These are phyloP conservation scores for Drosophila tsacasi DNA, from an alignment of 1,140 invertebrate species.

Conservation along the genomic window DNA sequence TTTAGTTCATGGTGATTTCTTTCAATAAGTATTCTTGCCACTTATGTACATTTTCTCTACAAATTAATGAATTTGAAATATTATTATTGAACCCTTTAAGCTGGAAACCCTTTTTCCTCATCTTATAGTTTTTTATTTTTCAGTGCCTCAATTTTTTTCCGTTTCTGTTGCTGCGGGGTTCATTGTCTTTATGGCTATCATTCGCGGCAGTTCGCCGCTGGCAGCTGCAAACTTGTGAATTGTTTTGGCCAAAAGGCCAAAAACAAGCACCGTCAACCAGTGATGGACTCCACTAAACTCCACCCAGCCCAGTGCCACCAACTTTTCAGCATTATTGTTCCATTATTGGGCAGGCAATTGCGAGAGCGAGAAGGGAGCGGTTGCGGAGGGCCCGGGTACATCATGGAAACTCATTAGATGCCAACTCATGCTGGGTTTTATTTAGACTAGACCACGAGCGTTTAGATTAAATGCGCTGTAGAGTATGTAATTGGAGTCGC, in stretches of 20 bases:
- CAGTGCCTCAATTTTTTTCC: conserved; percentile 10
- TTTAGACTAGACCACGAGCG: conserved; percentile 31
- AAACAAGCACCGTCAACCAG: conserved; percentile 51
- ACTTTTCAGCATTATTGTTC: conserved; percentile 62
- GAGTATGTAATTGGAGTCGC: conserved; percentile 73
- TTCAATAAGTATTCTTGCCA: not conserved
- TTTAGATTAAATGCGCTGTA: conserved; percentile 70
- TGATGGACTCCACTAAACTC: conserved; percentile 48
- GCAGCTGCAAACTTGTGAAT: conserved; percentile 74
- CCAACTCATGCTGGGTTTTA: conserved; percentile 59
- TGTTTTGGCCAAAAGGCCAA: conserved; percentile 70
- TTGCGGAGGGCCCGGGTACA: conserved; percentile 15
- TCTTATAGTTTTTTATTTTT: not conserved
- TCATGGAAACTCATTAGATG: conserved; percentile 71
- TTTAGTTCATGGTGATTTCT: not conserved
- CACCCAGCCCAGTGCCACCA: conserved; percentile 15
- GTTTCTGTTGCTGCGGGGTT: conserved; percentile 47
- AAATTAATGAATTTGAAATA: not conserved
- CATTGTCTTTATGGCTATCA: conserved; percentile 76
- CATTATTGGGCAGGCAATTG: conserved; percentile 34
- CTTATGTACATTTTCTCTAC: not conserved
- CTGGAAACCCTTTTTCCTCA: not conserved
- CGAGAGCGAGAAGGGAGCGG: not conserved
- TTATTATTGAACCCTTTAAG: not conserved
- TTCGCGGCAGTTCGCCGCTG: conserved; percentile 47